Evolutionary conservation across 2,888 invertebrate genomes (phyloP), one percentile per base, ranked within the genome.

Genomic region (Dinocampus coccinellae): DNA sequence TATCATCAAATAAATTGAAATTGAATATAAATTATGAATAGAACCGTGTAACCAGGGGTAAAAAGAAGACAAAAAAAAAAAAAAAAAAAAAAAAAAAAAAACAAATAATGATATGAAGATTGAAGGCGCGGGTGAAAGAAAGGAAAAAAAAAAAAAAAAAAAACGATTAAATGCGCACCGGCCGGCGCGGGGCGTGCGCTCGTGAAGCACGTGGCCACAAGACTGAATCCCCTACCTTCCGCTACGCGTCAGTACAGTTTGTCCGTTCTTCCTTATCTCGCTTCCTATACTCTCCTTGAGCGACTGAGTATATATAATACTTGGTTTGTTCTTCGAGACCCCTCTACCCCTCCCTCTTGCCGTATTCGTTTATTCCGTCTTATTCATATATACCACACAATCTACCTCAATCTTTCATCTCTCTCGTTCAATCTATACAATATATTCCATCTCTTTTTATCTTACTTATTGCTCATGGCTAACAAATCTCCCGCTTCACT

Each of bases 201-300:
- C 85, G 82, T 84, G 83, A 83, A 85, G 85, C 85, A 85, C 85
- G 85, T 85, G 85, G 85, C 85, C 83, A 82, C 83, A 82, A 85
- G 85, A 85, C 85, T 85, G 85, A 85, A 79, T 83, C 84, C 84
- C 85, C 85, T 85, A 84, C 85, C 83, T 85, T 77, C 73, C 73
- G 77, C 76, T 77, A 80, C 80, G 80, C 82, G 81, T 84, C 85
- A 83, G 73, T 83, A 82, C 81, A 81, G 84, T 83, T 84, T 82
- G 83, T 81, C 81, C 79, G 80, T 76, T 81, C 81, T 80, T 85
- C 84, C 84, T 79, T 78, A 57, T 53, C 66, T 24, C 58, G 58
- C 58, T 58, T 47, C 58, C 58, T 61, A 57, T 62, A 67, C 79
- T 74, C 76, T 75, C 78, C 76, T 77, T 76, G 75, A 77, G 75